Evolutionary conservation across 2,113 vertebrate genomes (phyloP).

Genomic region (Poicephalus meyeri): DNA sequence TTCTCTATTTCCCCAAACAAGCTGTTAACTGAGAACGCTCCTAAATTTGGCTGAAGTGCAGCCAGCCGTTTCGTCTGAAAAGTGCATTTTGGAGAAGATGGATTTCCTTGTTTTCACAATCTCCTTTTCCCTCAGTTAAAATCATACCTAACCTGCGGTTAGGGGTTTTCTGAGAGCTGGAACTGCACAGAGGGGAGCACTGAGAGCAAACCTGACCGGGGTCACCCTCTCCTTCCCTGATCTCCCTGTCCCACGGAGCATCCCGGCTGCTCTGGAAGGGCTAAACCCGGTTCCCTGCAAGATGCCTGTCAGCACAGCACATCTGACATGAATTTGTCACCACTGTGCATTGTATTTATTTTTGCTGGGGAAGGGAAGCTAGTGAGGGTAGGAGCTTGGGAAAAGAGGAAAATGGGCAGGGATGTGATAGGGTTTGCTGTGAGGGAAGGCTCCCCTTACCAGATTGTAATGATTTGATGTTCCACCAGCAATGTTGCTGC

Average conservation of each 20-base stretch:
- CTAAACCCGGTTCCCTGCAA: background rate
- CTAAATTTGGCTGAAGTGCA: background rate
- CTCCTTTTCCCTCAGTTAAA: background rate
- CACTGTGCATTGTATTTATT: rapidly evolving
- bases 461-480: rapidly evolving
- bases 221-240: background rate
- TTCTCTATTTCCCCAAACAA: background rate
- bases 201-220: rapidly evolving
- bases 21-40: background rate
- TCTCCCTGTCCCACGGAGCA: background rate
- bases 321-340: background rate
- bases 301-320: background rate
- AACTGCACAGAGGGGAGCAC: background rate
- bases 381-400: background rate
- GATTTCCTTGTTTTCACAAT: rapidly evolving
- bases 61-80: background rate
- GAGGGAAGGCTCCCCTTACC: background rate
- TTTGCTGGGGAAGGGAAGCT: background rate
- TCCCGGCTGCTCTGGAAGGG: background rate
- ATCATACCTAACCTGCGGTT: rapidly evolving
- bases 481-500: background rate
- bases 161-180: background rate
- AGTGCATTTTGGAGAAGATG: background rate
- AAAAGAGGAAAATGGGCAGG: background rate
- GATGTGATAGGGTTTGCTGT: background rate